Percentiles rank a stretch among this genome's conserved stretches.
phyloP scores from a whole-genome alignment of 2,797 vertebrate species.

The Coendou prehensilis region DNA sequence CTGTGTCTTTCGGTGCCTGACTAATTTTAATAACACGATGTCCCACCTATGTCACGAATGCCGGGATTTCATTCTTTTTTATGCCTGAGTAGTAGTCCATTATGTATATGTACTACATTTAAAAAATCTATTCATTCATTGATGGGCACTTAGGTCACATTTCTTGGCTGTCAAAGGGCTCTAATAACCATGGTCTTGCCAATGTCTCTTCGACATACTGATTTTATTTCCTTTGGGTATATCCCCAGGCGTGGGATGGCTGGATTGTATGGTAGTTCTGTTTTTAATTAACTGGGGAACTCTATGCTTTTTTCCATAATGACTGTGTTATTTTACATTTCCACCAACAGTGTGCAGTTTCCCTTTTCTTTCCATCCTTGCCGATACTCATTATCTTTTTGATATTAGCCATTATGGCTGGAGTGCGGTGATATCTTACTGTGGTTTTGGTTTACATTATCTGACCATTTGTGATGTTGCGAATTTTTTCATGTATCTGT shows the following conservation, averaged over 20 bases:
- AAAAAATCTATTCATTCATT: neutral
- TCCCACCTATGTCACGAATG: neutral
- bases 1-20: neutral
- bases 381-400: neutral
- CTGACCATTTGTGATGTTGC: neutral
- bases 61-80: neutral
- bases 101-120: neutral
- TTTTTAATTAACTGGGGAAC: neutral
- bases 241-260: neutral
- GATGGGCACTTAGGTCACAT: neutral
- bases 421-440: neutral
- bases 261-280: neutral
- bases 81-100: neutral
- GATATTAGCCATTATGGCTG: neutral
- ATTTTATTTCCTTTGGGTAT: neutral
- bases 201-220: neutral
- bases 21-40: neutral
- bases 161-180: neutral
- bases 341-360: neutral
- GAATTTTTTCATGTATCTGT: neutral
- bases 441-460: neutral
- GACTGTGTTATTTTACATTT: neutral
- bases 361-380: neutral
- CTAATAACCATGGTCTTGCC: neutral
- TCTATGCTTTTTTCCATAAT: neutral